Conservation (phyloP, 2,888 invertebrate genomes). For the Drosophila ustulata region DNA sequence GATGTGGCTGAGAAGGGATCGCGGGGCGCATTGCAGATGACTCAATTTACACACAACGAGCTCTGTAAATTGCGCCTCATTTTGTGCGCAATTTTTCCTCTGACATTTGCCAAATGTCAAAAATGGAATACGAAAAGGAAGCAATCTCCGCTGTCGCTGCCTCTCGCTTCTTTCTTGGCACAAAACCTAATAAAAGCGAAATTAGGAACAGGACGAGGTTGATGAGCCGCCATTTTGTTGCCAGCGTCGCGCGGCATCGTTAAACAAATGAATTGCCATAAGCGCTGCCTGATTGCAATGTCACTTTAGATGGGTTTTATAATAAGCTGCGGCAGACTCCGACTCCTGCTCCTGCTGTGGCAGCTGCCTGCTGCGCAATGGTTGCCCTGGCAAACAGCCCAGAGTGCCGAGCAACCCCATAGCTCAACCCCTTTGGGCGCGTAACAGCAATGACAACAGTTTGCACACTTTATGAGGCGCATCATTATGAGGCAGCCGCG, state of each 20-base stretch:
- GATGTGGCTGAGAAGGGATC: conserved; percentile 11
- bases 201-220: conserved; percentile 67
- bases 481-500: conserved; percentile 82
- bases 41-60: conserved; percentile 81
- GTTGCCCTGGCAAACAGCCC: conserved; percentile 43
- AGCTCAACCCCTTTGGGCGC: conserved; percentile 40
- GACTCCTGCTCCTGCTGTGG: conserved; percentile 11
- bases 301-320: conserved; percentile 77
- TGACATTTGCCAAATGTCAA: conserved; percentile 77
- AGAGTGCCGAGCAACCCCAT: conserved; percentile 17
- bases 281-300: conserved; percentile 82
- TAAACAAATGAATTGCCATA: conserved; percentile 84
- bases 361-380: conserved; percentile 56
- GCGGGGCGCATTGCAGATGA: conserved; percentile 73
- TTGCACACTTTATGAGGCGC: conserved; percentile 83
- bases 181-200: conserved; percentile 75
- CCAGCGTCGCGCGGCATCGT: conserved; percentile 69
- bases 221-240: conserved; percentile 59
- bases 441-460: conserved; percentile 66
- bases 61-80: conserved; percentile 80
- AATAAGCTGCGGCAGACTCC: conserved; percentile 64
- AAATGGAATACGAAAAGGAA: conserved; percentile 50
- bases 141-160: conserved; percentile 20
- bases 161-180: conserved; percentile 19
- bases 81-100: conserved; percentile 75